Evolutionary conservation across 2,888 invertebrate genomes (phyloP).

Genomic region (Trachelus tabidus): DNA sequence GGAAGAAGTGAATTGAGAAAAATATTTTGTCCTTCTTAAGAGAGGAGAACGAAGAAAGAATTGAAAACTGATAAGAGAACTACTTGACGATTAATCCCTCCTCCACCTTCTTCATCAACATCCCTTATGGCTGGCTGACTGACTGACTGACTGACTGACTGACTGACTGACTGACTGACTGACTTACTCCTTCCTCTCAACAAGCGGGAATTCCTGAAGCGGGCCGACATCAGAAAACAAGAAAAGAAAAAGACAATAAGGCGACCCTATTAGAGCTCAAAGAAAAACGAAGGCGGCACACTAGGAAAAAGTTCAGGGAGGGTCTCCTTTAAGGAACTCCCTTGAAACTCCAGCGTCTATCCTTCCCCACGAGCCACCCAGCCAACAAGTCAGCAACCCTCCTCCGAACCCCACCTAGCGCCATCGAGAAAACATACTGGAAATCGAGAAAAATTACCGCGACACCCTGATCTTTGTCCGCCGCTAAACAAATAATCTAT

Average conservation of each 20-base stretch:
- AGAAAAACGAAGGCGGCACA: slow-evolving; percentile 39
- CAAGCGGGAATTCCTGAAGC: slow-evolving; percentile 24
- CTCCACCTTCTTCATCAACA: not conserved
- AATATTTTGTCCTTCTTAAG: not conserved
- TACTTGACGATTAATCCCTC: slow-evolving; percentile 19
- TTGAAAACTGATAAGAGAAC: slow-evolving; percentile 20
- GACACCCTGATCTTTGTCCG: not conserved
- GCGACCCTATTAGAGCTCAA: slow-evolving; percentile 44
- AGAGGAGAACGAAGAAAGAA: not conserved
- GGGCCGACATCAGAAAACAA: slow-evolving; percentile 18
- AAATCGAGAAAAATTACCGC: not conserved
- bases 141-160: not conserved
- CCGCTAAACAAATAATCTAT: not conserved
- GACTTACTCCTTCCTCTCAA: not conserved
- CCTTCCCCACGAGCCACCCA: not conserved
- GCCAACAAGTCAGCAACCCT: not conserved
- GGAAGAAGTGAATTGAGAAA: not conserved
- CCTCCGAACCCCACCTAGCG: not conserved
- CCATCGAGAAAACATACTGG: not conserved
- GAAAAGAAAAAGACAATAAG: slow-evolving; percentile 31
- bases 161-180: not conserved
- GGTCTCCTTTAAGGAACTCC: slow-evolving; percentile 49
- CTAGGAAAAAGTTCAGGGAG: slow-evolving; percentile 38
- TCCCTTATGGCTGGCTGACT: not conserved
- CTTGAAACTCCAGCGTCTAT: slow-evolving; percentile 10